phyloP scores from a whole-genome alignment of 2,113 vertebrate species.

The Peromyscus leucopus region DNA sequence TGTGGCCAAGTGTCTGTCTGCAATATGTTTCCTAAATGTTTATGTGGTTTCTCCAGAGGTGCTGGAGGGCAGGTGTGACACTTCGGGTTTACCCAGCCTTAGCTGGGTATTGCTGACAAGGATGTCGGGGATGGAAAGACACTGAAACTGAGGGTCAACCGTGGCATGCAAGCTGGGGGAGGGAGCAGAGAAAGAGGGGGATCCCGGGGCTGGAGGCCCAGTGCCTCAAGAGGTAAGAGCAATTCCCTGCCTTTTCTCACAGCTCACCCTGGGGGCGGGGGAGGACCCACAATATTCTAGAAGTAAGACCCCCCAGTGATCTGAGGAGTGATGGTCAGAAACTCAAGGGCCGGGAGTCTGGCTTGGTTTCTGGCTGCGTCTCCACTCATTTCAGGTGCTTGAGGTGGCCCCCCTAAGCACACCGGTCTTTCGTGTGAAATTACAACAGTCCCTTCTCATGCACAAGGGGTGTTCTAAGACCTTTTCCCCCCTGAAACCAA shows the following conservation, averaged over 20 bases:
- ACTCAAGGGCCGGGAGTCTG: not conserved
- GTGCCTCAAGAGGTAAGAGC: too few species aligned
- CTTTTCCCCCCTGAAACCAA: not conserved
- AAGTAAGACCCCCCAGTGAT: not conserved
- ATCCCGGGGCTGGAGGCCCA: accelerated
- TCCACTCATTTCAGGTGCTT: accelerated
- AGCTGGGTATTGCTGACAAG: not conserved
- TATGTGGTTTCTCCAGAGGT: not conserved
- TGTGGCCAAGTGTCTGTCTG: accelerated
- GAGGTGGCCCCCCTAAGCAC: not conserved
- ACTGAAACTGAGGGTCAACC: too few species aligned
- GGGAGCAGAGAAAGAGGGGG: too few species aligned
- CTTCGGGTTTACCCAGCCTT: not conserved
- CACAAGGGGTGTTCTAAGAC: not conserved
- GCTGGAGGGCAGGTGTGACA: not conserved
- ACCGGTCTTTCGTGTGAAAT: not conserved
- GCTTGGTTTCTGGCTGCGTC: not conserved
- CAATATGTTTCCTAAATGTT: accelerated
- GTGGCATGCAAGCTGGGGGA: not conserved
- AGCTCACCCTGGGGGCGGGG: not conserved
- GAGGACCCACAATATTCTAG: accelerated
- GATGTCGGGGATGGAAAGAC: not conserved
- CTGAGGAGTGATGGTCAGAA: not conserved
- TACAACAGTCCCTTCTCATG: too few species aligned
- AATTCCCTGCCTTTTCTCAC: not conserved